Evolutionary conservation across 2,113 vertebrate species (phyloP).

Genomic region (Eretmochelys imbricata): DNA sequence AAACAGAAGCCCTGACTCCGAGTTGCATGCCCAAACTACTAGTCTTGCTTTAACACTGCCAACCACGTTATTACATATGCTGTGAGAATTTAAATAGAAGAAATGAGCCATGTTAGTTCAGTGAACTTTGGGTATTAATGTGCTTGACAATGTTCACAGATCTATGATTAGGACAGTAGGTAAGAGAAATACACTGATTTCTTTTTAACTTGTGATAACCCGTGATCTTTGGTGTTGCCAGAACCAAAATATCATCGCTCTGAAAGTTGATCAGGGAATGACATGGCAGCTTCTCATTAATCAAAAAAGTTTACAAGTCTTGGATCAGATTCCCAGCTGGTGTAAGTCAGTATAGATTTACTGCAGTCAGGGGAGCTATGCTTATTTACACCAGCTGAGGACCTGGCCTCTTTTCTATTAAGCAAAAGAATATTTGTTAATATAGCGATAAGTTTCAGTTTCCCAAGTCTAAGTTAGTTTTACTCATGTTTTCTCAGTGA

Average conservation of each 20-base stretch:
- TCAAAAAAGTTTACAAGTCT: neutral
- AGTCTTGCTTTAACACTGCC: neutral
- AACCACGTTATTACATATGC: neutral
- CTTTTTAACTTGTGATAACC: neutral
- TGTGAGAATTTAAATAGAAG: neutral
- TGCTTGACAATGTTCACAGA: neutral
- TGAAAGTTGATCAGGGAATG: accelerated
- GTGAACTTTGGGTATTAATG: neutral
- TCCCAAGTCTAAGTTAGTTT: neutral
- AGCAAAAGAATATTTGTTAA: neutral
- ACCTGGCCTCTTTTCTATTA: accelerated
- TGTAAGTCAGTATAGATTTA: neutral
- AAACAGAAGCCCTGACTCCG: neutral
- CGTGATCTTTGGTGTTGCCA: neutral
- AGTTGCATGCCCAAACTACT: neutral
- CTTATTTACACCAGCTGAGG: neutral
- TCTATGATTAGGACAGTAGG: neutral
- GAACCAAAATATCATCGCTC: neutral
- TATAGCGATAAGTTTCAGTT: neutral
- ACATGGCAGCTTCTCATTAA: neutral
- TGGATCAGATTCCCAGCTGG: neutral
- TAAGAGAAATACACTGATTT: neutral
- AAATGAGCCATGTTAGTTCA: neutral
- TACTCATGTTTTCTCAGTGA: neutral
- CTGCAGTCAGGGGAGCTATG: neutral